Percentiles rank a stretch among this genome's conserved stretches.
These are phyloP conservation scores for Trichonephila inaurata DNA, from an alignment of 1,140 invertebrate genomes.

Conservation along the genomic window DNA sequence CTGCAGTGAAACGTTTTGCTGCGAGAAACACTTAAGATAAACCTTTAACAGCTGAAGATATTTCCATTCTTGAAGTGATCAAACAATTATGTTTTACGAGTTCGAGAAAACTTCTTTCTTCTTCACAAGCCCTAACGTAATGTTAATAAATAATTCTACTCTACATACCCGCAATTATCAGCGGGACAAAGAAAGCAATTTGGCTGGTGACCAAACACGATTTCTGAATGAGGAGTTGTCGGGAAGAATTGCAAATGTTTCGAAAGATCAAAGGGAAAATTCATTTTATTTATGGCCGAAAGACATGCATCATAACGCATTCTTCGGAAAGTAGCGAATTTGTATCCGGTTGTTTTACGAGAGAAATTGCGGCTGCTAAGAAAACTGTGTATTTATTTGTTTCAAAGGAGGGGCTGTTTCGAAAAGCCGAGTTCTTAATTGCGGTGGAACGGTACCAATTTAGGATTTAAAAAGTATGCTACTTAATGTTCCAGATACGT, in stretches of 20 bases:
- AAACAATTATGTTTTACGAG: too few relatives aligned
- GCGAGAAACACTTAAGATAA: too few relatives aligned
- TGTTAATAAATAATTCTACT: neutral
- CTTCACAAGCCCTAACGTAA: neutral
- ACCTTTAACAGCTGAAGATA: too few relatives aligned
- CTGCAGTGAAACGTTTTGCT: too few relatives aligned
- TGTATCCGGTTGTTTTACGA: neutral
- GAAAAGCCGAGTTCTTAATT: too few relatives aligned
- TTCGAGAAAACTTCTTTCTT: too few relatives aligned
- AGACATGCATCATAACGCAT: neutral
- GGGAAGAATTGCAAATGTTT: neutral
- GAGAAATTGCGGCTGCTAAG: neutral
- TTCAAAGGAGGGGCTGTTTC: too few relatives aligned
- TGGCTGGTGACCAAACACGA: neutral
- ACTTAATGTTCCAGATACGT: too few relatives aligned
- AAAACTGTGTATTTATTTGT: neutral
- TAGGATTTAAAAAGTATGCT: too few relatives aligned
- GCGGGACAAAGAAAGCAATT: neutral
- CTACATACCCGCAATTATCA: neutral
- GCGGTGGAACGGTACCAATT: too few relatives aligned
- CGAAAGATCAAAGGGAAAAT: neutral
- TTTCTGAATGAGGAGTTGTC: neutral
- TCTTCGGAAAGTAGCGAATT: neutral
- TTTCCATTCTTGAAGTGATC: too few relatives aligned
- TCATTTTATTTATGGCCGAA: neutral